Conservation (phyloP, 2,797 vertebrate genomes). For the Hozukius guyotensis region DNA sequence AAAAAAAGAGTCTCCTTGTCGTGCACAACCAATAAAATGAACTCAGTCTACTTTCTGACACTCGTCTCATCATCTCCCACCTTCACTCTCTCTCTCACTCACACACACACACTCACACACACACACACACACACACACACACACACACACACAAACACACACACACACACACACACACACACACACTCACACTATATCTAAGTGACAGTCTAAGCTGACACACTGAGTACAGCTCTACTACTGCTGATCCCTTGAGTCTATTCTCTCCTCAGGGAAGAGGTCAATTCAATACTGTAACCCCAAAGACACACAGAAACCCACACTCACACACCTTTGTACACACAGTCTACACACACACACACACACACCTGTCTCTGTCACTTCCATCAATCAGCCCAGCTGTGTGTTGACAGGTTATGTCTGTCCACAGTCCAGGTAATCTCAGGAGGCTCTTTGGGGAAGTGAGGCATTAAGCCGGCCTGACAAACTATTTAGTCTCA, state of each 20-base stretch:
- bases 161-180: constrained; percentile 18
- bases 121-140: constrained; percentile 20
- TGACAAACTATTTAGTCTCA: constrained; percentile 82
- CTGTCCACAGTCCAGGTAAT: constrained; percentile 79
- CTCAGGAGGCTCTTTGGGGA: constrained; percentile 77
- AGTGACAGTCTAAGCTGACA: constrained; percentile 78
- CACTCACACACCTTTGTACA: constrained; percentile 53
- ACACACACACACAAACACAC: constrained; percentile 32
- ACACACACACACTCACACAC: constrained; percentile 29
- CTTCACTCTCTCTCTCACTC: neutral
- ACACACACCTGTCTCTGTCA: constrained; percentile 71
- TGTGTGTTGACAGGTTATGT: constrained; percentile 75
- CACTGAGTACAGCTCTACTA: constrained; percentile 76
- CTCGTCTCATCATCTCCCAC: constrained; percentile 4
- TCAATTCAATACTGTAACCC: constrained; percentile 82
- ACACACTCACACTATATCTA: constrained; percentile 33
- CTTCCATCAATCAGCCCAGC: constrained; percentile 74
- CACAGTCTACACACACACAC: constrained; percentile 36
- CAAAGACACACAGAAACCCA: constrained; percentile 51
- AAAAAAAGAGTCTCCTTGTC: constrained; percentile 63
- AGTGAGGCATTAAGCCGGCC: constrained; percentile 75
- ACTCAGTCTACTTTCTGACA: constrained; percentile 30
- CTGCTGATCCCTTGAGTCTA: constrained; percentile 79
- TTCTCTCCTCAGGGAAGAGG: constrained; percentile 78
- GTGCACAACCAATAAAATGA: constrained; percentile 53